phyloP scores from a whole-genome alignment of 2,888 invertebrate genomes.

The Euzophera pinguis region DNA sequence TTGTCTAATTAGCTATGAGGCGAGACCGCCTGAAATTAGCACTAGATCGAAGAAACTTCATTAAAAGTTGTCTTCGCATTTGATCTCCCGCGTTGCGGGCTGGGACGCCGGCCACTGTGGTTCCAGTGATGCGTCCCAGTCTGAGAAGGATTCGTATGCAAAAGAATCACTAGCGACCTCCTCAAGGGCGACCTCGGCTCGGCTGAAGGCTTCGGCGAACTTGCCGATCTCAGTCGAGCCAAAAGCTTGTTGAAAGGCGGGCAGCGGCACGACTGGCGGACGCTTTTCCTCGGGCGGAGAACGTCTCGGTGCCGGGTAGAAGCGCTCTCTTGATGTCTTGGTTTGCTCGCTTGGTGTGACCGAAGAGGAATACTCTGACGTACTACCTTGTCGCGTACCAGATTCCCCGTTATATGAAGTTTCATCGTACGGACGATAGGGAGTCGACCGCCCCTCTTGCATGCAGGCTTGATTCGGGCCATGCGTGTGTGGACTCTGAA shows the following conservation, averaged over 20 bases:
- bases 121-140: slow-evolving; percentile 64
- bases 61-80: slow-evolving; percentile 71
- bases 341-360: slow-evolving; percentile 32
- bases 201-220: slow-evolving; percentile 86
- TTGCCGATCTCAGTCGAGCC: slow-evolving; percentile 93
- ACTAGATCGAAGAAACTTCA: slow-evolving; percentile 47
- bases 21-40: slow-evolving; percentile 57
- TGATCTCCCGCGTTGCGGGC: slow-evolving; percentile 61
- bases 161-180: slow-evolving; percentile 57
- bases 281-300: slow-evolving; percentile 58
- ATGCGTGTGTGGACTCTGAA: slow-evolving; percentile 53
- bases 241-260: slow-evolving; percentile 92
- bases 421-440: slow-evolving; percentile 61
- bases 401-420: slow-evolving; percentile 45
- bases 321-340: slow-evolving; percentile 39
- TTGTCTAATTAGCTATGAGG: slow-evolving; percentile 71
- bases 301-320: slow-evolving; percentile 39
- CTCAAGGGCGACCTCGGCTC: slow-evolving; percentile 74
- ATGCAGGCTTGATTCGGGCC: slow-evolving; percentile 50
- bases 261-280: slow-evolving; percentile 81
- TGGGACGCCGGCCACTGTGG: slow-evolving; percentile 59
- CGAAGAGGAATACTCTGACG: slow-evolving; percentile 41
- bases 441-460: slow-evolving; percentile 59
- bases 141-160: slow-evolving; percentile 61
- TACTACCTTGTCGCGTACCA: slow-evolving; percentile 36